Evolutionary conservation across 2,113 vertebrate species (phyloP).

Genomic region (Bufo gargarizans): DNA sequence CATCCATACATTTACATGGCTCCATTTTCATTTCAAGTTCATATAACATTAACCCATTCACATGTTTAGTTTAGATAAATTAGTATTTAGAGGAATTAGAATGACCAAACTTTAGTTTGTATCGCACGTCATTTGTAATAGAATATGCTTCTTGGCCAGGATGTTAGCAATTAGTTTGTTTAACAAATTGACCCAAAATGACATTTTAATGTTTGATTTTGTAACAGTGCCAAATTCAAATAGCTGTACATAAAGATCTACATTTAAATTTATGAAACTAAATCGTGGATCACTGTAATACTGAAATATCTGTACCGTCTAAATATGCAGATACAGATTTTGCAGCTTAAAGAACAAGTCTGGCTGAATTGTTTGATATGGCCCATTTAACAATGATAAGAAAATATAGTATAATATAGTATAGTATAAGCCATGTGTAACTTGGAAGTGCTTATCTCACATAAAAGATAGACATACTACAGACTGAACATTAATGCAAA

Average conservation of each 20-base stretch:
- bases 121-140: background rate
- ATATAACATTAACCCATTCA: constrained; percentile 21
- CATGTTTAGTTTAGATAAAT: background rate
- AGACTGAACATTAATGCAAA: background rate
- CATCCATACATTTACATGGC: constrained; percentile 26
- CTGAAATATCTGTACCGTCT: background rate
- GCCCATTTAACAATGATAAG: background rate
- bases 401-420: background rate
- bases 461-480: background rate
- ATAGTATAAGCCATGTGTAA: background rate
- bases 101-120: too few species aligned
- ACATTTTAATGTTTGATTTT: background rate
- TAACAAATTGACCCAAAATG: background rate
- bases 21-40: constrained; percentile 35
- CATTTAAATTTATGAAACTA: background rate
- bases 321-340: background rate
- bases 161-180: background rate
- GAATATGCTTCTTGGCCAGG: background rate
- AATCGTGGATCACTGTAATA: background rate
- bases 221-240: background rate
- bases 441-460: background rate
- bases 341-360: background rate
- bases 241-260: background rate
- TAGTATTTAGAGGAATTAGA: background rate
- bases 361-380: background rate